Evolutionary conservation across 53 echinoderm and acorn worm species (phyloP), one percentile per base, ranked within the genome.

Genomic region (Apostichopus leukothele): DNA sequence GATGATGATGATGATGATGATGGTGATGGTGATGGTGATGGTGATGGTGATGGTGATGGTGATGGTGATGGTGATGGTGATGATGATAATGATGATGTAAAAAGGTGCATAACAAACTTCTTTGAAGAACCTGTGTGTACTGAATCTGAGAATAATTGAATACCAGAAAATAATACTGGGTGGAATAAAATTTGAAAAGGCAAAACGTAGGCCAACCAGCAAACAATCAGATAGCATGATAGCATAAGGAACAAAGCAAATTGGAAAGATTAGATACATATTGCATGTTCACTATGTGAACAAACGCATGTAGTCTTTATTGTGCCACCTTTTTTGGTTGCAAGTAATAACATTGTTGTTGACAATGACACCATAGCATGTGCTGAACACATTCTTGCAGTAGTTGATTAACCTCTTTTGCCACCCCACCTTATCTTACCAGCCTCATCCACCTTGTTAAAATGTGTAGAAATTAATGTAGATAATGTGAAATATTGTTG

Each of bases 381-480:
- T 60, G 61, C 23, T 6, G 83, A 83, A 20, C 83, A 83, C 83
- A 83, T 83, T 83, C 23, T 83, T 13, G n/a, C n/a, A 21, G 83
- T 83, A 54, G 7, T 18, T 50, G 57, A 83, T 18, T 21, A 83
- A 57, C 83, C 61, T 23, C 83, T 83, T 7, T 60, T 83, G 54
- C 83, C 83, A 83, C 83, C 61, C 8, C 83, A 18, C 59, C 55
- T 55, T 55, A 55, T 55, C 9, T 55, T 55, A 9, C 55, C 55
- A 21, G 86, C 11, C 71, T 73, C 86, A 8, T 67, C 73, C n/a
- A 16, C 12, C 16, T 60, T 75, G 61, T 9, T 63, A 59, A 85
- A 85, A 83, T 84, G 85, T 84, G 90, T 90, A 67, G 85, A 84
- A 60, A 85, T 90, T 8, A 81, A 54, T 81, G 55, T 81, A 3